Conservation (phyloP, 2,113 vertebrate species). For the Cryptoleucopteryx plumbea region DNA sequence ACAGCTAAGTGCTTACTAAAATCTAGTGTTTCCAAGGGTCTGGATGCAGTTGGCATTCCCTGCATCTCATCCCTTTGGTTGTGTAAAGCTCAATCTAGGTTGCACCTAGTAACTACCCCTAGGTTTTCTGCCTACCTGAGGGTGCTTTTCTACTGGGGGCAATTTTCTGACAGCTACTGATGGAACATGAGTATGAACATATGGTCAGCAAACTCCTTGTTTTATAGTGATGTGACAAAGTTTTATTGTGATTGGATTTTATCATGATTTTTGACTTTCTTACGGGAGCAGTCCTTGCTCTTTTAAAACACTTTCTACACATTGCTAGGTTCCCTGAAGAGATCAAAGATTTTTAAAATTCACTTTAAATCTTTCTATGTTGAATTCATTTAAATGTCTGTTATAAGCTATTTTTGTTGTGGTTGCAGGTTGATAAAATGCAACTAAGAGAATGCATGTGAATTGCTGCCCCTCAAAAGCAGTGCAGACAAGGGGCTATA, state of each 20-base stretch:
- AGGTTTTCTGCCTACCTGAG: neutral
- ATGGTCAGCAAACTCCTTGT: neutral
- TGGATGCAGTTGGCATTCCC: neutral
- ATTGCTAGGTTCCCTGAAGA: constrained; percentile 4
- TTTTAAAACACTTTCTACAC: constrained; percentile 48
- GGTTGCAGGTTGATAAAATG: constrained; percentile 46
- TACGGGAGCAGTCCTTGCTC: neutral
- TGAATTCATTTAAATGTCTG: constrained; percentile 39
- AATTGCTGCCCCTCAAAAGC: constrained; percentile 26
- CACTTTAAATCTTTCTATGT: constrained; percentile 24
- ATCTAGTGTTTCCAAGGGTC: neutral
- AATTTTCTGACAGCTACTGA: neutral
- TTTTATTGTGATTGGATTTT: constrained; percentile 42
- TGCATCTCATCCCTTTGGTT: neutral
- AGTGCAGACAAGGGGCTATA: constrained; percentile 25
- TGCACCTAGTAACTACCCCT: neutral
- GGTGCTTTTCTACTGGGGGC: constrained; percentile 10
- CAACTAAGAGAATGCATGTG: constrained; percentile 25
- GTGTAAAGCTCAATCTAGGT: neutral
- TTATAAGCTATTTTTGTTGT: constrained; percentile 59
- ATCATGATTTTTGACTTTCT: constrained; percentile 38
- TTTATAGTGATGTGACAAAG: constrained; percentile 27
- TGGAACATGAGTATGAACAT: neutral
- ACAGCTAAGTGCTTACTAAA: neutral
- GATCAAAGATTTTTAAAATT: constrained; percentile 42